Conservation (phyloP, 2,797 vertebrate genomes). For the Tragelaphus oryx region DNA sequence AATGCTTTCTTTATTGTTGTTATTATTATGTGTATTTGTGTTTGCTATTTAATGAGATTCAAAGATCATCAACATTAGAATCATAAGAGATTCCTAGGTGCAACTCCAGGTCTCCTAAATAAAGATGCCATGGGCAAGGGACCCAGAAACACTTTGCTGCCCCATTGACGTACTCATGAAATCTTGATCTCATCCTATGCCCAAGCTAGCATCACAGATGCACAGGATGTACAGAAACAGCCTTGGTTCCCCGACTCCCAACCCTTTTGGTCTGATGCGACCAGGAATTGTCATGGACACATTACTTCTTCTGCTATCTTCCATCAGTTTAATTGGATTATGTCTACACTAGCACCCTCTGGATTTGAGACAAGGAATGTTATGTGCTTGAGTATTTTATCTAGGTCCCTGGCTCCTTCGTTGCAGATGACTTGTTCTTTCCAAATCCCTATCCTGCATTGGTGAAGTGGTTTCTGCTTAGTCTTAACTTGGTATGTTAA, state of each 20-base stretch:
- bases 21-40: background rate
- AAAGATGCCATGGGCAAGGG: background rate
- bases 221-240: background rate
- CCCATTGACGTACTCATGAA: accelerated
- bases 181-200: background rate
- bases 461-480: background rate
- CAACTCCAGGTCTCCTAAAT: background rate
- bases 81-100: background rate
- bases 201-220: background rate
- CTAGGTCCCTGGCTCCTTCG: background rate
- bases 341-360: background rate
- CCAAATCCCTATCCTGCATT: background rate
- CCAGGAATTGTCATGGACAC: background rate
- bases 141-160: background rate
- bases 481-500: slow-evolving; percentile 38
- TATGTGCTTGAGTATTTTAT: background rate
- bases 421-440: background rate
- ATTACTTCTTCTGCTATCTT: background rate
- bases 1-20: background rate
- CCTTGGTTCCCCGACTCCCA: background rate
- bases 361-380: background rate
- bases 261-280: background rate
- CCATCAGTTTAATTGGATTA: background rate
- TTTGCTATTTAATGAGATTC: background rate
- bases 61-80: background rate